These are phyloP conservation scores for Aporophyla lueneburgensis DNA, from an alignment of 2,888 invertebrate species.

Conservation along the genomic window DNA sequence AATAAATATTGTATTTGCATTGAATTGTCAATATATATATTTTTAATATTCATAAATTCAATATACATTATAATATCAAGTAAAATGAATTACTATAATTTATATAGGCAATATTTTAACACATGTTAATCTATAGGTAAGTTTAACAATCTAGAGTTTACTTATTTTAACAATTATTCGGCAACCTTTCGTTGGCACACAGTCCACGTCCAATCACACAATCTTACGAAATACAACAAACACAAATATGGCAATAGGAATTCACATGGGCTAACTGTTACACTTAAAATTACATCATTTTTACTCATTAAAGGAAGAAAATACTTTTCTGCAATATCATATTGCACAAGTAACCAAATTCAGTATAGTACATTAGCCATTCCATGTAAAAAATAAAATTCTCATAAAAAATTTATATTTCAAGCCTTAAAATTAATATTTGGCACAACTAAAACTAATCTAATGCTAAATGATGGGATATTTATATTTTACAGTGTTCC, in stretches of 20 bases:
- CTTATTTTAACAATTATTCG: slow-evolving; percentile 86
- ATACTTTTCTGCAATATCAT: slow-evolving; percentile 82
- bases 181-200: slow-evolving; percentile 66
- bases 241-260: slow-evolving; percentile 89
- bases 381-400: slow-evolving; percentile 81
- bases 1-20: slow-evolving; percentile 74
- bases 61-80: slow-evolving; percentile 91
- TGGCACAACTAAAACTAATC: slow-evolving; percentile 82
- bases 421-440: slow-evolving; percentile 83
- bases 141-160: slow-evolving; percentile 89
- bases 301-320: slow-evolving; percentile 77
- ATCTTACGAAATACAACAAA: slow-evolving; percentile 81
- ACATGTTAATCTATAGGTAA: slow-evolving; percentile 90
- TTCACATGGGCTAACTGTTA: slow-evolving; percentile 84
- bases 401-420: slow-evolving; percentile 75
- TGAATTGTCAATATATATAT: slow-evolving; percentile 91
- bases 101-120: slow-evolving; percentile 91
- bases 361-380: slow-evolving; percentile 85
- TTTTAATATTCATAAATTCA: slow-evolving; percentile 91
- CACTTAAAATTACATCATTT: slow-evolving; percentile 70
- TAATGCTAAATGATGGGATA: slow-evolving; percentile 81
- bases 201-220: slow-evolving; percentile 51
- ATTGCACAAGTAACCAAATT: slow-evolving; percentile 82
- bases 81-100: slow-evolving; percentile 91
- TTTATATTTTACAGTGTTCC: slow-evolving; percentile 86